Evolutionary conservation across 2,888 invertebrate genomes (phyloP).

Genomic region (Ormyrus thymus): DNA sequence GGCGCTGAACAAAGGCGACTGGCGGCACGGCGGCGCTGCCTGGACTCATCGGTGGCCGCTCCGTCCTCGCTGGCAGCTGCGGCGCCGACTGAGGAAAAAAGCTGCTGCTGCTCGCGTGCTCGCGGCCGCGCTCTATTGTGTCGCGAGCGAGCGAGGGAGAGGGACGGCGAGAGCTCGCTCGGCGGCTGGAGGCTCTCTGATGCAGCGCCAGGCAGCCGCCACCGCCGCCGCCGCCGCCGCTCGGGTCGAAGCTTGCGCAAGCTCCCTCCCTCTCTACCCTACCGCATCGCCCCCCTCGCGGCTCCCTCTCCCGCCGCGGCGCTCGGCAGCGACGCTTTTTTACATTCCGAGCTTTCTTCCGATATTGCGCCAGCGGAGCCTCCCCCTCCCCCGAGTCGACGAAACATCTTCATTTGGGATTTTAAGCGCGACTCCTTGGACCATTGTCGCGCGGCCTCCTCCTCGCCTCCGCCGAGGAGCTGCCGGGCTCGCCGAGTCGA

Average conservation of each 20-base stretch:
- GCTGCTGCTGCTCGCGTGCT: too few relatives aligned
- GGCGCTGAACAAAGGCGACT: too few relatives aligned
- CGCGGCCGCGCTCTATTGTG: too few relatives aligned
- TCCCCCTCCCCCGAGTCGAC: neutral
- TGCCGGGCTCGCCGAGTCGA: too few relatives aligned
- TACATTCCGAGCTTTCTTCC: slow-evolving; percentile 32
- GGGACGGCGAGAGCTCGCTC: slow-evolving; percentile 11
- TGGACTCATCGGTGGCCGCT: too few relatives aligned
- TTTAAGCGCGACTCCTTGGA: neutral
- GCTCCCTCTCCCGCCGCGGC: neutral
- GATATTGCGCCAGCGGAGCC: slow-evolving; percentile 15
- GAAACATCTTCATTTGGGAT: neutral
- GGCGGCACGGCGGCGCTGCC: too few relatives aligned
- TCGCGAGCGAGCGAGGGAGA: neutral
- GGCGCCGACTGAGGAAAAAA: neutral
- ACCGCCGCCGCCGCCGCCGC: slow-evolving; percentile 60
- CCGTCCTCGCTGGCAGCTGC: neutral
- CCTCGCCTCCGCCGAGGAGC: neutral
- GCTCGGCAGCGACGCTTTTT: slow-evolving; percentile 29
- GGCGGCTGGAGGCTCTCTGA: slow-evolving; percentile 17
- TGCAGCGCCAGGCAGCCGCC: slow-evolving; percentile 10
- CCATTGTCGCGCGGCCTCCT: neutral
- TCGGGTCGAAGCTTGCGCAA: slow-evolving; percentile 72
- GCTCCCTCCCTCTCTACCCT: slow-evolving; percentile 61
- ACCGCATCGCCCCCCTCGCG: slow-evolving; percentile 46